Base-by-base conservation (phyloP, 2,113 vertebrate species). In the Scytalopus superciliaris region DNA sequence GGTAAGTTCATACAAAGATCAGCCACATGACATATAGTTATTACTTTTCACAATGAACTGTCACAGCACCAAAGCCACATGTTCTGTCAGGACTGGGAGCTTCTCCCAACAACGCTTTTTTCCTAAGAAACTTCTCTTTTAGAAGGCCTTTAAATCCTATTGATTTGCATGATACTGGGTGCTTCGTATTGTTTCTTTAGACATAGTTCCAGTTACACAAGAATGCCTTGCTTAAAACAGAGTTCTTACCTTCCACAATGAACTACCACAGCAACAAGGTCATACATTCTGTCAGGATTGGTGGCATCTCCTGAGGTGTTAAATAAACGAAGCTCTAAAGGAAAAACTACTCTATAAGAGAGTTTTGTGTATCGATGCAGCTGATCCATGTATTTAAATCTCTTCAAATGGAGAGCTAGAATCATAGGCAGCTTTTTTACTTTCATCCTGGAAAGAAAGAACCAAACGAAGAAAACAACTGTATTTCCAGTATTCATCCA, bases 371-470 rank as follows among this genome's bases (percentile, higher is more conserved):
- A 98, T 97, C 98, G 98, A 96, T 98, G 98, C 79, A 98, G 97
- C 68, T 98, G 98, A 97, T 98, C 98, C 98, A 98, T 98, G 49
- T 98, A 98, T 75, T 98, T 98, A 97, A 98, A 98, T 94, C 98
- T 98, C 96, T 98, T 98, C 94, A 98, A 97, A 93, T 98, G 98
- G 15, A 98, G 98, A 84, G 98, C 98, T 90, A 98, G 97, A 97
- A 98, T 98, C 98, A 98, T 98, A 91, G 98, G 98, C 89, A 98
- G 97, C 93, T 98, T 98, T 97, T 98, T 98, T 73, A 98, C 98
- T 97, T 98, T 98, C 98, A 98, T 98, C 95, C 98, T 98, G 84
- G 70, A 97, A 97, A 70, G 60, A 72, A 86, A 66, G n/a, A 90
- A 66, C 14, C 57, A 62, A 25, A 14, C 31, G 12, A 87, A 40